Percentiles rank a stretch among this genome's conserved stretches.
These are phyloP conservation scores for Alligator mississippiensis DNA, from an alignment of 2,113 vertebrate genomes.

Conservation along the genomic window DNA sequence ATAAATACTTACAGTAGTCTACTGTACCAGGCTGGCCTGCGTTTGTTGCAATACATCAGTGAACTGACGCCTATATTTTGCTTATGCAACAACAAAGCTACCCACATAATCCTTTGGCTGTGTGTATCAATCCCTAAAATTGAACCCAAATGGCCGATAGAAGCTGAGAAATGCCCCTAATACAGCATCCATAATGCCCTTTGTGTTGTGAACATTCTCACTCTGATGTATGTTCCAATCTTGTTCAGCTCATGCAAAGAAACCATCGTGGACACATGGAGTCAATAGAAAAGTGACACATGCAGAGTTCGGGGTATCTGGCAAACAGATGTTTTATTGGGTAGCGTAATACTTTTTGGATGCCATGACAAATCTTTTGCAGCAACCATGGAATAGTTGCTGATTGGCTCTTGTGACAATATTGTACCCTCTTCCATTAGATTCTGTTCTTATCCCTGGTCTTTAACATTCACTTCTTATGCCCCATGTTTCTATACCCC, in stretches of 20 bases:
- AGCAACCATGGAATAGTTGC: not conserved
- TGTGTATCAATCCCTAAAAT: not conserved
- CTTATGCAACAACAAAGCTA: rapidly evolving
- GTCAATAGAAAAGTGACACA: constrained; percentile 18
- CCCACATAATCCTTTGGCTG: not conserved
- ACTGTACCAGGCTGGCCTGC: not conserved
- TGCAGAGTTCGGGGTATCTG: not conserved
- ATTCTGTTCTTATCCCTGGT: not conserved
- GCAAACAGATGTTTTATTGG: constrained; percentile 47
- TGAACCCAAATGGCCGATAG: rapidly evolving
- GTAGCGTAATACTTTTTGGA: not conserved
- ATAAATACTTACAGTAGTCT: not conserved
- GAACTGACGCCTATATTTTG: rapidly evolving
- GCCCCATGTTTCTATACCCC: not conserved
- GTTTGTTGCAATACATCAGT: not conserved
- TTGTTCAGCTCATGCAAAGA: not conserved
- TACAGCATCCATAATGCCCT: not conserved
- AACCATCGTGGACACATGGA: rapidly evolving
- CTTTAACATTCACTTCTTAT: not conserved
- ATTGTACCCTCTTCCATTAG: rapidly evolving
- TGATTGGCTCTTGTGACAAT: not conserved
- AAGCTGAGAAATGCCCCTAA: rapidly evolving
- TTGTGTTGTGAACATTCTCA: not conserved
- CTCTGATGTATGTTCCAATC: not conserved
- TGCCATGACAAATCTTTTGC: not conserved